A percentile compares a stretch with the other conserved stretches of the same genome.
These are phyloP conservation scores for Ophthalmolycus amberensis DNA, from an alignment of 2,113 vertebrate species.

Conservation along the genomic window DNA sequence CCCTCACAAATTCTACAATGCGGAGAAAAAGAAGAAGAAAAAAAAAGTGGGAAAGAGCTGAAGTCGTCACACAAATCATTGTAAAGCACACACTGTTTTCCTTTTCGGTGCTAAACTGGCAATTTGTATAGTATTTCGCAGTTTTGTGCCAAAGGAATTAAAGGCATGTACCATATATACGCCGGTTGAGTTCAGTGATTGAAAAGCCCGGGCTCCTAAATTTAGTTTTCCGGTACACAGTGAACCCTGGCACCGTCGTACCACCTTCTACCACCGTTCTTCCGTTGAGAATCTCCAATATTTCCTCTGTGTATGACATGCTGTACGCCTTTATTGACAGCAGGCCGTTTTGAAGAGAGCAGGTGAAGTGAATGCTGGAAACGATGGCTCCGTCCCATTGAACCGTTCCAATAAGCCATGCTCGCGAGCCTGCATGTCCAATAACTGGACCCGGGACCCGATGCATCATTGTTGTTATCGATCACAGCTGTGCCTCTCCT, in stretches of 20 bases:
- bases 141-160: background rate
- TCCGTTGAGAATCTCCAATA: background rate
- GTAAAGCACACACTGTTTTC: too few species aligned
- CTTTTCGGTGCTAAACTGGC: too few species aligned
- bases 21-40: too few species aligned
- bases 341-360: background rate
- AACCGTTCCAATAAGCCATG: background rate
- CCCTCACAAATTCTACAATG: too few species aligned
- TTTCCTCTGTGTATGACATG: background rate
- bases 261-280: background rate
- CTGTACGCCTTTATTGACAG: background rate
- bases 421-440: background rate
- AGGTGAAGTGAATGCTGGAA: background rate
- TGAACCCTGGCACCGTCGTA: background rate
- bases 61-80: too few species aligned
- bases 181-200: background rate
- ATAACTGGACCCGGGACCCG: background rate
- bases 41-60: too few species aligned
- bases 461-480: background rate
- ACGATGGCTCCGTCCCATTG: background rate
- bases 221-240: background rate
- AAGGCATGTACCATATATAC: too few species aligned
- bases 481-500: background rate
- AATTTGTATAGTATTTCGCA: background rate
- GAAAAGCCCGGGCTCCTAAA: background rate